Evolutionary conservation across 30 jellyfish, hydroid and myxozoan genomes (phyloP), one percentile per base, ranked within the genome.

Genomic region (Aurelia aurita complex sp. Pacific): DNA sequence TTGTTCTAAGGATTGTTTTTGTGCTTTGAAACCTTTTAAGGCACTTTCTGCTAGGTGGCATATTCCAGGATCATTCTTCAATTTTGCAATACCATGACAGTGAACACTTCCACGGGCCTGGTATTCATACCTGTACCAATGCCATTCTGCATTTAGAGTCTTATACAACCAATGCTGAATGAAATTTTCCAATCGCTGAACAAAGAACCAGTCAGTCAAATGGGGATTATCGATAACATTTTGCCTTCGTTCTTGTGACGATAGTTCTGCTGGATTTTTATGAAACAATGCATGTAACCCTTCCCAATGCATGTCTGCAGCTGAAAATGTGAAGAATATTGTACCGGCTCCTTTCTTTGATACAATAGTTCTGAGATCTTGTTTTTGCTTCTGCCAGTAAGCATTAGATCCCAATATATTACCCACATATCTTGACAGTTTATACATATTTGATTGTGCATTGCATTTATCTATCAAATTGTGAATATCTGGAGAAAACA

Each of bases 61-160:
- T 35, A 84, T 36, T 1, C 82, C 88, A 32, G 85, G 86, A 64
- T 82, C 92, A 70, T 82, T 71, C 71, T 82, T 82, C 3, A 81
- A 51, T 81, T 81, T 81, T 0, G 92, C 85, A 33, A 82, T 67
- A 34, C 91, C 78, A 70, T 82, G 91, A 82, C 85, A 82, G 64
- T 82, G 86, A 69, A 82, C 57, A 69, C 83, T 68, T 23, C 92
- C 92, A 53, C 92, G 92, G 19, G 85, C 85, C 10, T 67, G 77
- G 68, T 68, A 82, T 60, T 82, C 92, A 72, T 12, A 82, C 23
- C 92, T 69, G 86, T 68, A 82, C 92, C 85, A 75, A 46, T 85
- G 94, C 90, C 94, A 85, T 34, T 59, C 80, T 0, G 94, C 94
- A 57, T 79, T 61, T 7, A 85, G 75, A 2, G 73, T 54, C 1